phyloP scores from a whole-genome alignment of 2,888 invertebrate genomes.

The Ennomos erosarius region DNA sequence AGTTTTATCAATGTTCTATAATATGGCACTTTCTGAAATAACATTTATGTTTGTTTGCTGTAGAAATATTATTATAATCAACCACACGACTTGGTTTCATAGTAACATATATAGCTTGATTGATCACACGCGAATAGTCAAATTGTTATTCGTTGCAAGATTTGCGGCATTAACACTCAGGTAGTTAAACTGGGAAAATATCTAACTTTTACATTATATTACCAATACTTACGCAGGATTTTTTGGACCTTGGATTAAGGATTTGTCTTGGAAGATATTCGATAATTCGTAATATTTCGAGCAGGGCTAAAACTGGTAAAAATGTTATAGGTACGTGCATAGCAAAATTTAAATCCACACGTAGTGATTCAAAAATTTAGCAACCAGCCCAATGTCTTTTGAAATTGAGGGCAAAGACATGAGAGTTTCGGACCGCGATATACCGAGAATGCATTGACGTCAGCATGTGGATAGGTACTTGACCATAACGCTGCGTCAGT shows the following conservation, averaged over 20 bases:
- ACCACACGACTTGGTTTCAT: conserved; percentile 3
- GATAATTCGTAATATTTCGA: no score
- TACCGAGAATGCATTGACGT: conserved; percentile 11
- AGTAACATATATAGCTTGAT: not conserved
- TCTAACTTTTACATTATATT: no score
- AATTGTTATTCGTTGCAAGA: conserved; percentile 6
- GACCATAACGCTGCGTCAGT: not conserved
- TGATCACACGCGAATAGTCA: conserved; percentile 7
- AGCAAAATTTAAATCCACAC: not conserved
- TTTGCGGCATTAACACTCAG: not conserved
- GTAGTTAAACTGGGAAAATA: no score
- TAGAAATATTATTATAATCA: not conserved
- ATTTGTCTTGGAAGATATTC: no score
- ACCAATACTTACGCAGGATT: no score
- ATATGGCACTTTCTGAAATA: no score
- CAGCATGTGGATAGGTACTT: not conserved
- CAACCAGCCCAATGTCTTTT: not conserved
- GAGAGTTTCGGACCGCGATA: not conserved
- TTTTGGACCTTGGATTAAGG: no score
- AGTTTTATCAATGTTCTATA: no score
- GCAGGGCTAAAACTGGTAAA: no score
- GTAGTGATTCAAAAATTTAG: not conserved
- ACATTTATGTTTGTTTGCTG: no score
- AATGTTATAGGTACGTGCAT: not conserved
- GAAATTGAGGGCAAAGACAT: conserved; percentile 13